Base-by-base conservation (phyloP, 1,140 invertebrate species). In the Drosophila mojavensis region DNA sequence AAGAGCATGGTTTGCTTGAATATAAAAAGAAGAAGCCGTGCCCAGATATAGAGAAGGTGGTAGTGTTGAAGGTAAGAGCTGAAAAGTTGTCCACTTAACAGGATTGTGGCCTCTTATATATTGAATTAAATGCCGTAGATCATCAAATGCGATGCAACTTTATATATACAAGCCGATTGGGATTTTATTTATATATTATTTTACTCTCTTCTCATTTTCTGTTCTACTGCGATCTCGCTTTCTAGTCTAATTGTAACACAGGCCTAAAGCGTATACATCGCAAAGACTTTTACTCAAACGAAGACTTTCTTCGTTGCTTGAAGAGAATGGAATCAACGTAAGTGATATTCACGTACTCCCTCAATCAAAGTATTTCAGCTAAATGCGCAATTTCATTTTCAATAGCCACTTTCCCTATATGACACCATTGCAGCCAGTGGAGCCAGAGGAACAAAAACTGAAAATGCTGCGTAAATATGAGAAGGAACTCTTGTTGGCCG, bases 371-470 rank as follows among this genome's bases (percentile, higher is more conserved):
- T 11, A 2, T 24, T 30, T 30, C 5, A 30, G 28, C 28, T 30
- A 9, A 33, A 33, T 33, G 6, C 6, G 5, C 28, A 11, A 15
- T 41, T 15, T 45, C 26, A 0, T 17, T n/a, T 2, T 24, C 20
- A 24, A 39, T 62, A 93, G 93, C 20, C 83, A 79, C 60, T 90
- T 93, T 60, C 79, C 86, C 6, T 91, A 92, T 63, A 75, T 93
- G 67, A 81, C 93, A 67, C 94, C 93, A 0, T 58, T 92, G 20
- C 80, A 93, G 45, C 94, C 94, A 0, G 84, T 94, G 11, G 91
- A 94, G 71, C 94, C 93, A 0, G 94, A 94, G 70, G 84, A 92
- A 4, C 94, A 94, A 74, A 93, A 93, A 70, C 20, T 36, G 56
- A 80, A 51, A 60, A 93, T 55, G 47, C 71, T 60, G 26, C 3